Conservation (phyloP, 1,140 invertebrate genomes). For the Lineus longissimus region DNA sequence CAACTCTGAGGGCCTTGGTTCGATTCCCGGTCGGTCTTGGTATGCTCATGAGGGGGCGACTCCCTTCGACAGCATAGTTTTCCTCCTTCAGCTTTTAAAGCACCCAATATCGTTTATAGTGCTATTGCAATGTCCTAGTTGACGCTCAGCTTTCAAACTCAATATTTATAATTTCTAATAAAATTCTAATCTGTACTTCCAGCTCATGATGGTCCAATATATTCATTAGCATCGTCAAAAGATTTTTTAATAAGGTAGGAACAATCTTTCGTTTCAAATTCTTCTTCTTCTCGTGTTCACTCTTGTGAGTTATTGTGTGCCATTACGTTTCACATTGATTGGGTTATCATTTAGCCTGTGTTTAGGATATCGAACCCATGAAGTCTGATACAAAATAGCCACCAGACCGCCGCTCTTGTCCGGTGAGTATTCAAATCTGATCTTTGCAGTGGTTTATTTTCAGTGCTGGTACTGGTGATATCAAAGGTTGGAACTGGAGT, state of each 20-base stretch:
- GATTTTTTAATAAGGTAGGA: slow-evolving; percentile 65
- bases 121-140: no score
- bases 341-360: no score
- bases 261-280: slow-evolving; percentile 7
- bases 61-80: no score
- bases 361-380: no score
- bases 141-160: no score
- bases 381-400: no score
- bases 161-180: neutral
- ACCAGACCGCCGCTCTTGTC: slow-evolving; percentile 2
- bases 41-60: no score
- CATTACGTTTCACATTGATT: no score
- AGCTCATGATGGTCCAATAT: slow-evolving; percentile 61
- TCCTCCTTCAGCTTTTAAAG: no score
- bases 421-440: neutral
- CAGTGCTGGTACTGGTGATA: slow-evolving; percentile 68
- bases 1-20: no score
- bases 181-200: slow-evolving; percentile 14
- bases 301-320: slow-evolving; percentile 1
- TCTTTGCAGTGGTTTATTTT: slow-evolving; percentile 16
- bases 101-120: no score
- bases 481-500: slow-evolving; percentile 74
- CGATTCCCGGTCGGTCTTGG: no score
- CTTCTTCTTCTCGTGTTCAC: neutral
- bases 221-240: slow-evolving; percentile 67